Evolutionary conservation across 2,888 invertebrate species (phyloP).

Genomic region (Melieria picta): DNA sequence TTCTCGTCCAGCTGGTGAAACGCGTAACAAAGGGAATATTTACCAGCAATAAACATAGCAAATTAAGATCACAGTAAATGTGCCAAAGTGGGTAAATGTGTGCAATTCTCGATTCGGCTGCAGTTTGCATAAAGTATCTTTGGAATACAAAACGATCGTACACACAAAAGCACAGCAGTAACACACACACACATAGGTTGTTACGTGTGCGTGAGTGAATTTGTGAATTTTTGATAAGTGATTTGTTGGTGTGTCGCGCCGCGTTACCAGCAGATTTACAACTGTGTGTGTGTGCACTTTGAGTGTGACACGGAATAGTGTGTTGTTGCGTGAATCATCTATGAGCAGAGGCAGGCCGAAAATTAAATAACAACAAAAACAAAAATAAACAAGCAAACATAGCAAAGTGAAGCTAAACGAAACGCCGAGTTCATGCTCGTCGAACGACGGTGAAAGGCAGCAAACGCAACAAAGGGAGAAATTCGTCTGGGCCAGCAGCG

Average conservation of each 20-base stretch:
- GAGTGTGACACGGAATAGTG: background rate
- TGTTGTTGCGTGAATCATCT: slow-evolving; percentile 28
- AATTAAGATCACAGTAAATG: too few species aligned
- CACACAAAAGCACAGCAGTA: background rate
- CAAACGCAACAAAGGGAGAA: background rate
- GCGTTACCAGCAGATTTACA: too few species aligned
- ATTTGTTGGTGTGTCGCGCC: background rate
- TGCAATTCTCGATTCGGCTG: too few species aligned
- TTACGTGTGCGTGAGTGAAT: slow-evolving; percentile 8
- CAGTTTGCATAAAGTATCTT: background rate
- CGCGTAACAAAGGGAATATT: too few species aligned
- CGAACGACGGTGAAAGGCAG: background rate
- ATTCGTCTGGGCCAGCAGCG: background rate
- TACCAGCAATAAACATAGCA: too few species aligned
- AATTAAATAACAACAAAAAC: slow-evolving; percentile 1
- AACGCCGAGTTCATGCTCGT: background rate
- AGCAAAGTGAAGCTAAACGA: too few species aligned
- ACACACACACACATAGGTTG: background rate
- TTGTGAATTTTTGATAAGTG: background rate
- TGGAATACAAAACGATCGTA: slow-evolving; percentile 21
- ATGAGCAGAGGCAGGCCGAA: background rate
- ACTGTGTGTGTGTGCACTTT: too few species aligned
- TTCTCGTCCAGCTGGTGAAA: too few species aligned
- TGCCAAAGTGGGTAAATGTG: too few species aligned
- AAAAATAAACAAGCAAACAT: background rate